Evolutionary conservation across 2,888 invertebrate genomes (phyloP).

Genomic region (Amphipoea lucens): DNA sequence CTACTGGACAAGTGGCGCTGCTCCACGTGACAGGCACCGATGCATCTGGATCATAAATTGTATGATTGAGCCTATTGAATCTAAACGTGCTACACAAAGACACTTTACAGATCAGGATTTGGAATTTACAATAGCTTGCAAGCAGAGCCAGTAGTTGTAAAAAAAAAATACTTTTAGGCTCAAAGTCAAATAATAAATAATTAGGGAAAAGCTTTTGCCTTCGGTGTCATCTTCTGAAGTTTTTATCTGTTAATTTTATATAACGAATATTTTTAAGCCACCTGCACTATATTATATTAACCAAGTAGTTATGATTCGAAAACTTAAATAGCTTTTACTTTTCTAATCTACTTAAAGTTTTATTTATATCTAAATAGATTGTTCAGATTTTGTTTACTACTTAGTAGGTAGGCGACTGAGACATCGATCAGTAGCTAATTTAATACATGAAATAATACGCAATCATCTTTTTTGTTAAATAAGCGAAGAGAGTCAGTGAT

Average conservation of each 20-base stretch:
- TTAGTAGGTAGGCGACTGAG: neutral
- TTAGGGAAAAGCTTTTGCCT: neutral
- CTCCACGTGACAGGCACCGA: neutral
- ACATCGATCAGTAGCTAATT: neutral
- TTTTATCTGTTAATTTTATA: neutral
- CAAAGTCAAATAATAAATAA: neutral
- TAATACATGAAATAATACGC: neutral
- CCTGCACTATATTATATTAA: slow-evolving; percentile 1
- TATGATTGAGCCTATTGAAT: slow-evolving; percentile 47
- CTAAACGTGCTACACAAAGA: slow-evolving; percentile 4
- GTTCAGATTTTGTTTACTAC: neutral
- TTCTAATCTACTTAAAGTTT: slow-evolving; percentile 12
- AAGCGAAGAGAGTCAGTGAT: neutral
- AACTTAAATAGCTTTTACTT: slow-evolving; percentile 48
- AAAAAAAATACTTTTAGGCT: too few species aligned
- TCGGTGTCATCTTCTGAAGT: neutral
- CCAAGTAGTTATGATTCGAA: slow-evolving; percentile 1
- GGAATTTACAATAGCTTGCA: neutral
- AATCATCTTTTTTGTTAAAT: neutral
- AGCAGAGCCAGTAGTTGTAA: neutral
- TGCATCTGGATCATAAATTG: slow-evolving; percentile 38
- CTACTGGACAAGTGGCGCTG: slow-evolving; percentile 4
- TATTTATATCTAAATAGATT: slow-evolving; percentile 15
- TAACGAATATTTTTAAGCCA: slow-evolving; percentile 16
- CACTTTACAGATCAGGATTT: slow-evolving; percentile 21